phyloP scores from a whole-genome alignment of 2,797 vertebrate species.

The Sardinella longiceps region DNA sequence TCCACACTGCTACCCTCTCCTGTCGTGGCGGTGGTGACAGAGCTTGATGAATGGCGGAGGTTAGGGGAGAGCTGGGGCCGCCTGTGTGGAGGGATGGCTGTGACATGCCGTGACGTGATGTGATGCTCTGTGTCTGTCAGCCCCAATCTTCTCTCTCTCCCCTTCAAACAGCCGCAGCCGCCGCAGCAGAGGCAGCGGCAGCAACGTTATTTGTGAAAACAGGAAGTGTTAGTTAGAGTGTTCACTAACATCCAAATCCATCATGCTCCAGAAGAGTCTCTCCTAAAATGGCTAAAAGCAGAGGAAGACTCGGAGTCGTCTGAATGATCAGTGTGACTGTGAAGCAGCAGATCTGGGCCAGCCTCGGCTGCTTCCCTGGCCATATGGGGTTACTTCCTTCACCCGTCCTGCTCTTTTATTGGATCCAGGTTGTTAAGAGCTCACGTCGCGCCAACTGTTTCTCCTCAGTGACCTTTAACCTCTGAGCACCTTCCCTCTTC shows the following conservation, averaged over 20 bases:
- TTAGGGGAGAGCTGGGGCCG: conserved; percentile 3
- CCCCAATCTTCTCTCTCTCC: background rate
- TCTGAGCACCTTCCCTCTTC: conserved; percentile 57
- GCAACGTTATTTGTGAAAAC: too few species aligned
- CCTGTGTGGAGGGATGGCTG: background rate
- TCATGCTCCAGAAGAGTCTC: too few species aligned
- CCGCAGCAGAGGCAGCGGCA: too few species aligned
- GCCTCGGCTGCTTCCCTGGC: background rate
- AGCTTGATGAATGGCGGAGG: conserved; percentile 50
- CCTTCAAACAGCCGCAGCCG: too few species aligned
- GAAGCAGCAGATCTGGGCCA: background rate
- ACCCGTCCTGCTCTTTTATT: conserved; percentile 36
- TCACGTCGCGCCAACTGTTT: conserved; percentile 43
- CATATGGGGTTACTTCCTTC: background rate
- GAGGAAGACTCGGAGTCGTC: background rate
- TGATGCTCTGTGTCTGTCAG: background rate
- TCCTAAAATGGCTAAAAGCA: too few species aligned
- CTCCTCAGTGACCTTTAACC: conserved; percentile 55
- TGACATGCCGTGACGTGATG: background rate
- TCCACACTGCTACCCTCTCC: background rate
- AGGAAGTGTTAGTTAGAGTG: too few species aligned
- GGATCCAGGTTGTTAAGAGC: conserved; percentile 26
- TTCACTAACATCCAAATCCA: too few species aligned
- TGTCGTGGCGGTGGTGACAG: conserved; percentile 55
- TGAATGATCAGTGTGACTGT: background rate